phyloP scores from a whole-genome alignment of 2,888 invertebrate genomes.

The Leucophora obtusa region DNA sequence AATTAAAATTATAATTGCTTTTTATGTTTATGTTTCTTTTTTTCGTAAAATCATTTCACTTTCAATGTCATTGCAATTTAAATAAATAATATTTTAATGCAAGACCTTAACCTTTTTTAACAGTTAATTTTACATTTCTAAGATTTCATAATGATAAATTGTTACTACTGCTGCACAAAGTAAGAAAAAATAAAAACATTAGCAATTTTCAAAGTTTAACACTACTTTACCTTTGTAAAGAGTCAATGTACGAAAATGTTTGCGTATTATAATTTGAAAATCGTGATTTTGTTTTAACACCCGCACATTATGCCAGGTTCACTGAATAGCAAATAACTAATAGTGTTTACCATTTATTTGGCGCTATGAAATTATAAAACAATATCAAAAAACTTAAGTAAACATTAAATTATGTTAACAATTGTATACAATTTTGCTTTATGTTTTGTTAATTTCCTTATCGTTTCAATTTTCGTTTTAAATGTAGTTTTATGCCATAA shows the following conservation, averaged over 20 bases:
- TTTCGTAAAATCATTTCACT: slow-evolving; percentile 27
- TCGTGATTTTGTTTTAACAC: slow-evolving; percentile 64
- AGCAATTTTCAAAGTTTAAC: slow-evolving; percentile 14
- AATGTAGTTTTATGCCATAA: slow-evolving; percentile 8
- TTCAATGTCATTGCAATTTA: slow-evolving; percentile 61
- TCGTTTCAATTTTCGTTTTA: slow-evolving; percentile 46
- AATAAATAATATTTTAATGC: slow-evolving; percentile 31
- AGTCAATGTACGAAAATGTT: slow-evolving; percentile 55
- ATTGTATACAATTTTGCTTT: slow-evolving; percentile 40
- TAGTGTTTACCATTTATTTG: slow-evolving; percentile 32
- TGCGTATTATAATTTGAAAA: slow-evolving; percentile 66
- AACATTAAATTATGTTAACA: slow-evolving; percentile 46
- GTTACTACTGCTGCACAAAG: slow-evolving; percentile 13
- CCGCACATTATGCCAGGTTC: slow-evolving; percentile 52
- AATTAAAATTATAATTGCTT: too few species aligned
- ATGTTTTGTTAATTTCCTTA: slow-evolving; percentile 48
- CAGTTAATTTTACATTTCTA: slow-evolving; percentile 30
- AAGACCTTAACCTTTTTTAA: slow-evolving; percentile 52
- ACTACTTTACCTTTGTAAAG: slow-evolving; percentile 14
- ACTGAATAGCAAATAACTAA: slow-evolving; percentile 24
- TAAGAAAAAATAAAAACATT: slow-evolving; percentile 12
- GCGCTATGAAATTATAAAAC: slow-evolving; percentile 21
- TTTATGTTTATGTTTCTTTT: too few species aligned
- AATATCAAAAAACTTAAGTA: slow-evolving; percentile 31
- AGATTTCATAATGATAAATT: slow-evolving; percentile 51